Percentiles rank a stretch among this genome's conserved stretches.
Evolutionary conservation across 2,888 invertebrate genomes (phyloP).

Genomic region (Hydrotaea diabolus): DNA sequence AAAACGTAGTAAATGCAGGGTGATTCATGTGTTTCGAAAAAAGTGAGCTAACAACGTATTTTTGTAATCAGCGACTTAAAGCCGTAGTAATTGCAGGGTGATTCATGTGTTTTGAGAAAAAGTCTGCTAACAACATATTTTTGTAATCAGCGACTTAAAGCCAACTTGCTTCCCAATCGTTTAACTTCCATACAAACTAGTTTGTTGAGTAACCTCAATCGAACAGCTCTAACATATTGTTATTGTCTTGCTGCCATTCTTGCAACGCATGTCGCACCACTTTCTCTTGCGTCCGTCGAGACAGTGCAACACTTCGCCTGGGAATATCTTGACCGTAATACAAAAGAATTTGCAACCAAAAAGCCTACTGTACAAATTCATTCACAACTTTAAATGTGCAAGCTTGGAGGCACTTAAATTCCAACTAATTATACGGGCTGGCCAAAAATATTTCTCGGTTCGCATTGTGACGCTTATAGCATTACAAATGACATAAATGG

Average conservation of each 20-base stretch:
- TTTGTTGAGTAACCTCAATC: too few species aligned
- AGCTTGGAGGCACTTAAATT: conserved; percentile 10
- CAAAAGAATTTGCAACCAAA: not conserved
- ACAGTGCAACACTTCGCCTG: not conserved
- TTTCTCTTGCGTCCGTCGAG: not conserved
- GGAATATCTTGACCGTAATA: conserved; percentile 15
- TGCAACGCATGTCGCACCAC: not conserved
- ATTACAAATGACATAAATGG: conserved; percentile 51
- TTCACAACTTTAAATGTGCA: conserved; percentile 11
- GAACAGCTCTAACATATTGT: not conserved
- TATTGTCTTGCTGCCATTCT: not conserved
- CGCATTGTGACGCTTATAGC: conserved; percentile 50
- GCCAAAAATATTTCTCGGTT: conserved; percentile 35
- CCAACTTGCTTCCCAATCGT: too few species aligned
- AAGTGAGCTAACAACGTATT: too few species aligned
- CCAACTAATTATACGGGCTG: conserved; percentile 25
- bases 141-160: too few species aligned
- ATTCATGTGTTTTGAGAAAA: too few species aligned
- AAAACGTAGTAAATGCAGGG: too few species aligned
- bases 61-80: too few species aligned
- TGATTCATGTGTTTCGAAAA: too few species aligned
- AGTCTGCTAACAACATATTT: too few species aligned
- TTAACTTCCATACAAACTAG: too few species aligned
- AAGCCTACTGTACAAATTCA: not conserved
- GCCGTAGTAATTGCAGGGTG: too few species aligned